Base-by-base conservation (phyloP, 1,140 invertebrate genomes). In the Plutomurus gul region DNA sequence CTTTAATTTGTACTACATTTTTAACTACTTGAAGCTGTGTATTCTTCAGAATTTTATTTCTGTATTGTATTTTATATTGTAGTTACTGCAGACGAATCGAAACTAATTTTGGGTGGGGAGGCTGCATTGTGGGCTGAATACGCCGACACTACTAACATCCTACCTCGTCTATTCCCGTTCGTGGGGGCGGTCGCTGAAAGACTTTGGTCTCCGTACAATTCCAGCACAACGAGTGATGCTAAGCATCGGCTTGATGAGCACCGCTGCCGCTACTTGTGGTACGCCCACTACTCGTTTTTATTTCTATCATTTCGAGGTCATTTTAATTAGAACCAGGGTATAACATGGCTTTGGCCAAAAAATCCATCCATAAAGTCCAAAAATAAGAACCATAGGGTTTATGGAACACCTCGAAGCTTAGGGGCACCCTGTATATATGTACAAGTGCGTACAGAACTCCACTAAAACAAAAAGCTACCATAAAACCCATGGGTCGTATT, bases 141-240 rank as follows among this genome's bases (percentile, higher is more conserved):
- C 83, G 92, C 95, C 0, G 94, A 96, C 84, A 89, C 86, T 80
- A 89, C 88, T 3, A 91, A 91, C 79, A 83, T 90, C 3, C 87
- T 91, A 30, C 85, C 86, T 30, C 88, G 91, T 83, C 89, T 93
- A 7, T 95, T 92, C 90, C 94, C 95, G 1, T 87, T 95, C 77
- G 93, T 94, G 0, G 91, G 91, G 78, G 94, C 94, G 0, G 89
- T 92, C 0, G 95, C 95, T 2, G 96, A 98, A 87, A 89, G 92
- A 81, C 84, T 83, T 3, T 79, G 60, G 82, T 72, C 82, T 81
- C 76, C 83, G 10, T 71, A 81, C 43, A 81, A 85, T n/a, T 84
- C 88, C 16, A 87, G 85, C 13, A 82, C 86, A 51, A 22, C 84
- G 1, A 74, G 81, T 4, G 72, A 85, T 56, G 91, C 91, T 2